Evolutionary conservation across 2,797 vertebrate genomes (phyloP), one percentile per base, ranked within the genome.

Genomic region (Adelosebastes latens): DNA sequence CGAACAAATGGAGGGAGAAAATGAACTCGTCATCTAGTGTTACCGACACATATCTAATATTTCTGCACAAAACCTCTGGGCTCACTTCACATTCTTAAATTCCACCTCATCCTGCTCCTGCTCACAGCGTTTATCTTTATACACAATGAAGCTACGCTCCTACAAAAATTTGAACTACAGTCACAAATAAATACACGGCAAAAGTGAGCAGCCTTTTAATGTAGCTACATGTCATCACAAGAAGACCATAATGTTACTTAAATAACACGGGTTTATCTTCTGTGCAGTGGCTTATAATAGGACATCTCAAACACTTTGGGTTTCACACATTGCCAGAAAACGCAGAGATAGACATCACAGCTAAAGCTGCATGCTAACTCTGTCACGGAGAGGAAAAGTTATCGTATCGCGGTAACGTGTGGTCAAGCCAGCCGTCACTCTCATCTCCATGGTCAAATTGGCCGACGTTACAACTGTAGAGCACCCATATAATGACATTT

Each of bases 21-120:
- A 85, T 67, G 20, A 81, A 69, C 60, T 25, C 4, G 8, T 78
- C 70, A 32, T 84, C 75, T 81, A 36, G 58, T 65, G 80, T 68
- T 69, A 83, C 73, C 34, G 13, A 53, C n/a, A 56, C 31, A 53
- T 63, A 55, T 65, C 63, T 79, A 70, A 76, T 77, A 61, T 85
- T 73, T 83, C 72, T 49, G 36, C 49, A 63, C 10, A 70, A 81
- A 77, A 72, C 22, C 42, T 61, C 58, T 5, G 6, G 68, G 74
- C 65, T 74, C 73, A 53, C 52, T 87, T 75, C 49, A 66, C 36
- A 8, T 63, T 76, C 58, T 65, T 32, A 66, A 58, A 80, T 80
- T 80, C 2, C 29, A 72, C 27, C 18, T 60, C 61, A 79, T 84
- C 69, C 42, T 59, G 34, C 8, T 72, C 36, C 70, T 56, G 34